Conservation (phyloP, 2,797 vertebrate genomes). For the Rousettus madagascariensis region DNA sequence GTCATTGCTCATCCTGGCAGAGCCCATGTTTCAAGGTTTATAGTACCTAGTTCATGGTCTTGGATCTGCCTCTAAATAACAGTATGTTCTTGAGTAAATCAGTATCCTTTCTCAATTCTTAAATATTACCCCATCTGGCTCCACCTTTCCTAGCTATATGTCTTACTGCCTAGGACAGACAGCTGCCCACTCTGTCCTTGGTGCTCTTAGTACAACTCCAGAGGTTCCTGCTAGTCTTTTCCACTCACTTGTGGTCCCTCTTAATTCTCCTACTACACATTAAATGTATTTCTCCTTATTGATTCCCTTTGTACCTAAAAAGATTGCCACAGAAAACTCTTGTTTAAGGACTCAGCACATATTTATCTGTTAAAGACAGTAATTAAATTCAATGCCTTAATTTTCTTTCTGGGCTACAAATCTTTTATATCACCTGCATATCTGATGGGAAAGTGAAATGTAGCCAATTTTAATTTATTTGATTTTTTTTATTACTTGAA, state of each 20-base stretch:
- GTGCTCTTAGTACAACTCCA: background rate
- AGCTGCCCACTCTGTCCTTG: background rate
- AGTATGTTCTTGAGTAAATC: background rate
- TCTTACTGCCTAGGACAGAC: background rate
- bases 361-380: background rate
- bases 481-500: constrained; percentile 40
- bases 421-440: background rate
- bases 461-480: background rate
- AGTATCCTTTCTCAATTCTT: background rate
- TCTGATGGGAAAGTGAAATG: background rate
- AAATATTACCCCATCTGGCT: background rate
- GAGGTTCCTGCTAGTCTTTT: background rate
- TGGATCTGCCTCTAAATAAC: background rate
- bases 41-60: background rate
- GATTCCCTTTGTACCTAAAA: background rate
- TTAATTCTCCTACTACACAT: background rate
- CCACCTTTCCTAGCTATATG: background rate
- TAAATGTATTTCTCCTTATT: background rate
- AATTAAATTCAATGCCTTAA: background rate
- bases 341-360: background rate
- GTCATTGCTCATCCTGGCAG: background rate
- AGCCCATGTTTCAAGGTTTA: background rate
- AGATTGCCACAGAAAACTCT: background rate
- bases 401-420: background rate
- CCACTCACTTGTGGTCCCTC: background rate